Base-by-base conservation (phyloP, 2,888 invertebrate genomes). In the Lacanobia wlatinum region DNA sequence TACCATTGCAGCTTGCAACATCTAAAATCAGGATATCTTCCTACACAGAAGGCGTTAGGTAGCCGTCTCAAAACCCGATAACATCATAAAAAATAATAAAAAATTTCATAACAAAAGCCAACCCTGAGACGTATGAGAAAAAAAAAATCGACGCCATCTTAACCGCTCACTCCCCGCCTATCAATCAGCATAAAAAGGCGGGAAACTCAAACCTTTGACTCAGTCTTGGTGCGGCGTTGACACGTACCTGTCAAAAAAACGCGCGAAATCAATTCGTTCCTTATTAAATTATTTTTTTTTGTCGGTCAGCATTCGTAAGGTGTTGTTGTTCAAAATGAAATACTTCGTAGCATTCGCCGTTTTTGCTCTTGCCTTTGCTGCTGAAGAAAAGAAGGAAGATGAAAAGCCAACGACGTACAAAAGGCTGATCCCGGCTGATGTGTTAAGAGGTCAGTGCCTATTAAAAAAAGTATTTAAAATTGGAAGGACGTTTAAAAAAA, bases 361-460 rank as follows among this genome's bases (percentile, higher is more conserved):
- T 84, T 90, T 97, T 87, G 96, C 96, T 82, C 89, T 96, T 87
- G 95, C 97, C 84, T 94, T 97, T 83, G 95, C 97, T 82, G 96
- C 96, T 82, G 96, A 96, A 80, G 97, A 96, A 78, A 95, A 96
- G 64, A 96, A 96, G 85, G 95, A 95, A 77, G 96, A 96, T 56
- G 96, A 97, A 10, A 96, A 96, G 76, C 96, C 97, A 64, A 98
- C 97, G 93, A 97, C 98, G 61, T 98, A 97, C 96, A 98, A 97
- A 90, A 97, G 98, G 84, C 96, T 98, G 84, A 98, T 98, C 87
- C 98, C 98, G 56, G 98, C 98, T 87, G 98, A 98, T 94, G 98
- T 98, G 53, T 97, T 98, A 80, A 97, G 98, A 97, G 98, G 98
- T 98, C 96, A 96, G 97, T 96, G 86, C 14, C 65, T 81, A 69